Conservation (phyloP, 2,797 vertebrate genomes). For the Enoplosus armatus region DNA sequence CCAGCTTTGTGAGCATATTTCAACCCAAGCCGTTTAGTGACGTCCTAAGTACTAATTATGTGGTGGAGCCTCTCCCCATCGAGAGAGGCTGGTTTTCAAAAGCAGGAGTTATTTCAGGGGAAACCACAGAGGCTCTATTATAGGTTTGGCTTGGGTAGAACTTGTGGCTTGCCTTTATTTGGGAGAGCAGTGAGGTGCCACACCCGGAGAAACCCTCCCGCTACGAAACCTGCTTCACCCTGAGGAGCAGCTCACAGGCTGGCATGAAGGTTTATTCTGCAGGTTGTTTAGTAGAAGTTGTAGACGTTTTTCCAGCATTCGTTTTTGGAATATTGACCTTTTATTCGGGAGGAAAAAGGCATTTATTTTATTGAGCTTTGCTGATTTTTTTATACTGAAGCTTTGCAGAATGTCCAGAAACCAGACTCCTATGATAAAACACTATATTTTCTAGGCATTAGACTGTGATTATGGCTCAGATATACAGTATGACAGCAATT, state of each 20-base stretch:
- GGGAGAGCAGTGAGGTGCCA: slow-evolving; percentile 63
- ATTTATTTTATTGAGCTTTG: neutral
- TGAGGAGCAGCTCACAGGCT: neutral
- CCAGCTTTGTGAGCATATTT: slow-evolving; percentile 43
- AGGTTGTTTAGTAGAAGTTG: neutral
- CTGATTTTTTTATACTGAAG: neutral
- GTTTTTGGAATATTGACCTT: neutral
- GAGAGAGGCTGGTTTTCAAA: slow-evolving; percentile 49
- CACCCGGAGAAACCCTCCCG: slow-evolving; percentile 69
- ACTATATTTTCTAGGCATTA: neutral
- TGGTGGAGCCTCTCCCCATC: slow-evolving; percentile 78
- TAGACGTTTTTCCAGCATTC: too few relatives aligned
- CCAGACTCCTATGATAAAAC: neutral
- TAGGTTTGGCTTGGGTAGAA: slow-evolving; percentile 64
- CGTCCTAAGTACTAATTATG: slow-evolving; percentile 81
- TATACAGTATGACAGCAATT: slow-evolving; percentile 1
- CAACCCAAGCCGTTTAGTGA: slow-evolving; percentile 51
- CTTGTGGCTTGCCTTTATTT: slow-evolving; percentile 68
- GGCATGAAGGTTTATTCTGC: neutral
- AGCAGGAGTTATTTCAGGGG: slow-evolving; percentile 82
- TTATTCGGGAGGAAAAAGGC: neutral
- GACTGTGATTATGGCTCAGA: slow-evolving; percentile 5
- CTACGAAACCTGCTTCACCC: slow-evolving; percentile 32
- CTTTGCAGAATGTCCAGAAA: neutral
- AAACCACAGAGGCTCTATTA: slow-evolving; percentile 83